phyloP scores from a whole-genome alignment of 64 coral and sea anemone species.

The Platygyra sinensis region DNA sequence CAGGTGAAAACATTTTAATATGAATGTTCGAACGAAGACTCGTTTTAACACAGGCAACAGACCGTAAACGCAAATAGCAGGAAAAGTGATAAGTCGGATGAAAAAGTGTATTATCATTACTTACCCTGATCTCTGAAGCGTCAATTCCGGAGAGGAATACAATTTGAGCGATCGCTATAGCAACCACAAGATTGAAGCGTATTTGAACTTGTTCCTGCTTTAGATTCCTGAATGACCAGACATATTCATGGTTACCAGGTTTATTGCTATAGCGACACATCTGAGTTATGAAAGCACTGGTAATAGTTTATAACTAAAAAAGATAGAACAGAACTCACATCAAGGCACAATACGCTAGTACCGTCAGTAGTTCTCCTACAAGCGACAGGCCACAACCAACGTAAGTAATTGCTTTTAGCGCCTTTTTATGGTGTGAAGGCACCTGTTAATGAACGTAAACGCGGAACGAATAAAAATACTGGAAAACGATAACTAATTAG shows the following conservation, averaged over 20 bases:
- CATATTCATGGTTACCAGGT: too few species aligned
- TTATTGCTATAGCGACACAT: too few species aligned
- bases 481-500: too few species aligned
- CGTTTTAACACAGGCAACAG: too few species aligned
- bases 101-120: not conserved
- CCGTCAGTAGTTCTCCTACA: conserved; percentile 31
- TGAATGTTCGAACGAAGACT: too few species aligned
- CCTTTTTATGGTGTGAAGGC: not conserved
- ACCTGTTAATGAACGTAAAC: not conserved
- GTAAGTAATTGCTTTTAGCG: conserved; percentile 45
- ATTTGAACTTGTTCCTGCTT: conserved; percentile 62
- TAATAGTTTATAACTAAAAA: too few species aligned
- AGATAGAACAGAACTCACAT: conserved; percentile 18
- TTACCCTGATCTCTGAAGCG: conserved; percentile 11
- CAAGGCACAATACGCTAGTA: conserved; percentile 21
- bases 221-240: conserved; percentile 30
- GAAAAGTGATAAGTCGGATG: too few species aligned
- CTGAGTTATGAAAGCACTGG: too few species aligned
- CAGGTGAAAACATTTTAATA: too few species aligned
- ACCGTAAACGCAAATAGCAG: too few species aligned
- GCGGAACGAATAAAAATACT: too few species aligned
- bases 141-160: conserved; percentile 52
- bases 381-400: conserved; percentile 57
- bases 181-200: conserved; percentile 45
- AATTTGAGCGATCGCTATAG: conserved; percentile 57